These are phyloP conservation scores for Stomatorhinus walkeri DNA, from an alignment of 2,797 vertebrate species.

Conservation along the genomic window DNA sequence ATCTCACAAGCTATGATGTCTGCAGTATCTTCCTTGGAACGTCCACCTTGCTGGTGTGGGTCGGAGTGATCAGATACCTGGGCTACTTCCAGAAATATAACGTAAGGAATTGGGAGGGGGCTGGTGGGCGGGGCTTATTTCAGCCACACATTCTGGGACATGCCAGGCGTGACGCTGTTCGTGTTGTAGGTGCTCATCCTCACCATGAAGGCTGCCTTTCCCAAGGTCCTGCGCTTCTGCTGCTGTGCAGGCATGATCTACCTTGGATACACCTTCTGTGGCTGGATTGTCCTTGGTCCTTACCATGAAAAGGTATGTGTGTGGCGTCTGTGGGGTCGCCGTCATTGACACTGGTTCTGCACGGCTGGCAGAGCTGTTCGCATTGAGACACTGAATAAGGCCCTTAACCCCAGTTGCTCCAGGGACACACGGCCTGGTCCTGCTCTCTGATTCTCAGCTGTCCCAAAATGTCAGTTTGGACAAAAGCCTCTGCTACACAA, in stretches of 20 bases:
- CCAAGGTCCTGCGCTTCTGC: conserved; percentile 90
- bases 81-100: conserved; percentile 97
- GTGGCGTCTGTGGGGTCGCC: not conserved
- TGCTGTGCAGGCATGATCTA: conserved; percentile 98
- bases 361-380: not conserved
- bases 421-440: not conserved
- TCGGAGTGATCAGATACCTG: conserved; percentile 90
- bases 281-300: conserved; percentile 93
- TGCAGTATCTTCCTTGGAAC: conserved; percentile 97
- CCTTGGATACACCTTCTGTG: conserved; percentile 95
- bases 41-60: conserved; percentile 88
- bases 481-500: not conserved
- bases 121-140: not conserved
- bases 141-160: not conserved
- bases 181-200: conserved; percentile 80
- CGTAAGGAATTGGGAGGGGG: conserved; percentile 55
- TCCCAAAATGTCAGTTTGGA: not conserved
- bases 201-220: conserved; percentile 87
- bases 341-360: not conserved
- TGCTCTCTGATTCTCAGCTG: not conserved
- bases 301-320: conserved; percentile 86
- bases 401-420: not conserved
- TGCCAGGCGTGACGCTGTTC: not conserved
- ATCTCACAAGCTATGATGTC: conserved; percentile 83
- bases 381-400: not conserved